Evolutionary conservation across 2,888 invertebrate species (phyloP).

Genomic region (Gandaritis pyraliata): DNA sequence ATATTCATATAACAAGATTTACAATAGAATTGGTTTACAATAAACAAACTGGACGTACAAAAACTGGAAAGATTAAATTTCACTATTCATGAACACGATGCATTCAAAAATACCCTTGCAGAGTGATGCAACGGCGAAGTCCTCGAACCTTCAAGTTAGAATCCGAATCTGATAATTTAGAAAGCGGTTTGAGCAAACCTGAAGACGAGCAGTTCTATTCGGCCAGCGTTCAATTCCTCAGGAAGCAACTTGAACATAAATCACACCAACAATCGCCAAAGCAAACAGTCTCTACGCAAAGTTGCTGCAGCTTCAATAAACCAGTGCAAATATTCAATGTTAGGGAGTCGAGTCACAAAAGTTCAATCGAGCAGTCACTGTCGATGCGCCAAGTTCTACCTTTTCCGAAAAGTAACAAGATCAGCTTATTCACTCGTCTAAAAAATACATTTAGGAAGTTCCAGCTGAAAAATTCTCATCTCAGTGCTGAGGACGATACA

Average conservation of each 20-base stretch:
- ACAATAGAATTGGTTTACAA: too few species aligned
- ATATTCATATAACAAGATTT: too few species aligned
- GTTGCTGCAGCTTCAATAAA: conserved; percentile 57
- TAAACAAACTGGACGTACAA: too few species aligned
- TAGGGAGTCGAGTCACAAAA: conserved; percentile 33
- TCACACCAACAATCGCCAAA: conserved; percentile 31
- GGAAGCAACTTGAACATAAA: conserved; percentile 66
- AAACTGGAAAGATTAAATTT: conserved; percentile 5
- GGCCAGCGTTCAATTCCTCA: conserved; percentile 74
- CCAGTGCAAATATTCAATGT: conserved; percentile 15
- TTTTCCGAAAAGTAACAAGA: conserved; percentile 66
- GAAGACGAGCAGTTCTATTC: conserved; percentile 68
- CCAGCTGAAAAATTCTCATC: conserved; percentile 15
- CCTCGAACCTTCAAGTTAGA: conserved; percentile 32
- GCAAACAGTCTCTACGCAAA: conserved; percentile 51
- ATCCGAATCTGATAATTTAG: conserved; percentile 40
- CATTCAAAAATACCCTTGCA: conserved; percentile 44
- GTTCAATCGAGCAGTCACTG: conserved; percentile 47
- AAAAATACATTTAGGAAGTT: conserved; percentile 58
- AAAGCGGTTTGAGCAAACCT: conserved; percentile 47
- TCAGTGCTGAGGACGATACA: conserved; percentile 37
- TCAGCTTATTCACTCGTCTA: conserved; percentile 60
- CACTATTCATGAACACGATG: conserved; percentile 47
- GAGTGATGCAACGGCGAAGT: conserved; percentile 61
- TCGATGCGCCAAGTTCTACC: conserved; percentile 74